phyloP scores from a whole-genome alignment of 2,797 vertebrate genomes.

The Mastacembelus armatus region DNA sequence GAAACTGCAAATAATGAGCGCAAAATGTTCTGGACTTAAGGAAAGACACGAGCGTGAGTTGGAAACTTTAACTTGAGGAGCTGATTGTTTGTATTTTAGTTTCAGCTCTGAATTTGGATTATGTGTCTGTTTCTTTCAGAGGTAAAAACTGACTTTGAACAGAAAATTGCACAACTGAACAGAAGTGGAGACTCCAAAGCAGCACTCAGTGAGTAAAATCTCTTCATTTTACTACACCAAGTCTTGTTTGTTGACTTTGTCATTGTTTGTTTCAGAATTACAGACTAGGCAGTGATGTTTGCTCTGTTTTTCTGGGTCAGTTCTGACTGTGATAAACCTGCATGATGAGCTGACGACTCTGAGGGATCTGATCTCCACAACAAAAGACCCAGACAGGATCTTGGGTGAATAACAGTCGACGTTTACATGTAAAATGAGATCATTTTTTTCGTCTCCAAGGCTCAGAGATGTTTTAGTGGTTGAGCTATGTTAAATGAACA shows the following conservation, averaged over 20 bases:
- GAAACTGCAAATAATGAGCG: constrained; percentile 1
- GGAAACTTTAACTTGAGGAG: not conserved
- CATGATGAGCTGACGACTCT: constrained; percentile 41
- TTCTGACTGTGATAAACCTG: constrained; percentile 47
- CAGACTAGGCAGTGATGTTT: not conserved
- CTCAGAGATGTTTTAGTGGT: not conserved
- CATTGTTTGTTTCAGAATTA: not conserved
- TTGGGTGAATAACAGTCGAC: constrained; percentile 25
- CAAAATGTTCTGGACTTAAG: constrained; percentile 21
- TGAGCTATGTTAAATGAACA: no score
- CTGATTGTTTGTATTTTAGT: not conserved
- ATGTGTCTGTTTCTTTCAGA: constrained; percentile 44
- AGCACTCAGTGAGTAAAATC: constrained; percentile 49
- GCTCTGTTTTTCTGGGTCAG: constrained; percentile 37
- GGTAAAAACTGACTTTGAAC: constrained; percentile 36
- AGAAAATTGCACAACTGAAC: constrained; percentile 47
- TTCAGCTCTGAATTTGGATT: not conserved
- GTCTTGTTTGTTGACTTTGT: no score
- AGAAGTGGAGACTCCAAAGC: constrained; percentile 1
- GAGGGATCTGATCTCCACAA: not conserved
- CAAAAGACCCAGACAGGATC: not conserved
- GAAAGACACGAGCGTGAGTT: constrained; percentile 36
- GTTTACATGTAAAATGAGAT: not conserved
- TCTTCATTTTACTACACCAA: not conserved
- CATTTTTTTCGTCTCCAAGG: not conserved